These are phyloP conservation scores for Dromococcyx pavoninus DNA, from an alignment of 2,797 vertebrate genomes.

Conservation along the genomic window DNA sequence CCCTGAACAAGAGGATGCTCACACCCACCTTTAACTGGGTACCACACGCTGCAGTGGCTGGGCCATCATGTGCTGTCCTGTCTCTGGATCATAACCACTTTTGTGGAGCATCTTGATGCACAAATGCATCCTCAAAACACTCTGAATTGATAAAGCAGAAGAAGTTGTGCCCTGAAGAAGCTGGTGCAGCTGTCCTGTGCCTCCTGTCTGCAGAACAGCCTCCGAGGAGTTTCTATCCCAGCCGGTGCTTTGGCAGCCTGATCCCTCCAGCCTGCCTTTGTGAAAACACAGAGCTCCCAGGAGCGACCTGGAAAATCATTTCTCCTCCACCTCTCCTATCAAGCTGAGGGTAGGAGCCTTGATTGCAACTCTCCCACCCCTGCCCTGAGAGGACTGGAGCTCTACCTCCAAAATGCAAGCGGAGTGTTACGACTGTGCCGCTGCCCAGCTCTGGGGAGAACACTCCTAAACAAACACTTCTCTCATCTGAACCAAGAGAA, in stretches of 20 bases:
- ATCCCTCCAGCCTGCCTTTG: neutral
- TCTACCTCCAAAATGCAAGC: conserved; percentile 1
- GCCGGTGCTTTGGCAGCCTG: neutral
- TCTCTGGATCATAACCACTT: neutral
- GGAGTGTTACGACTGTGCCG: neutral
- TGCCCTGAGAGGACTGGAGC: neutral
- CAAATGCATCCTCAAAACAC: neutral
- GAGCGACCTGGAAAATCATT: neutral
- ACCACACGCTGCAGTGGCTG: neutral
- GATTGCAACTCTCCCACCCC: conserved; percentile 1
- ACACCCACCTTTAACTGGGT: neutral
- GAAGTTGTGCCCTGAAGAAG: fast-evolving
- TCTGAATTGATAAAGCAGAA: neutral
- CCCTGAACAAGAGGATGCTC: neutral
- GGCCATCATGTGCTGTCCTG: neutral
- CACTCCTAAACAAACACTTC: conserved; percentile 62
- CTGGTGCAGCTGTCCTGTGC: neutral
- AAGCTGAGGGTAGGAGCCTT: neutral
- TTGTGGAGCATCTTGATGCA: neutral
- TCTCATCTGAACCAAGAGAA: conserved; percentile 61
- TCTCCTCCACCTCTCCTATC: conserved; percentile 44
- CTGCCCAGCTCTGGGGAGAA: conserved; percentile 50
- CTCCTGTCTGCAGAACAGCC: neutral
- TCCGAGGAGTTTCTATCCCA: neutral
- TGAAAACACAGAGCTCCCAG: neutral